phyloP scores from a whole-genome alignment of 2,113 vertebrate species.

The Pipa parva region DNA sequence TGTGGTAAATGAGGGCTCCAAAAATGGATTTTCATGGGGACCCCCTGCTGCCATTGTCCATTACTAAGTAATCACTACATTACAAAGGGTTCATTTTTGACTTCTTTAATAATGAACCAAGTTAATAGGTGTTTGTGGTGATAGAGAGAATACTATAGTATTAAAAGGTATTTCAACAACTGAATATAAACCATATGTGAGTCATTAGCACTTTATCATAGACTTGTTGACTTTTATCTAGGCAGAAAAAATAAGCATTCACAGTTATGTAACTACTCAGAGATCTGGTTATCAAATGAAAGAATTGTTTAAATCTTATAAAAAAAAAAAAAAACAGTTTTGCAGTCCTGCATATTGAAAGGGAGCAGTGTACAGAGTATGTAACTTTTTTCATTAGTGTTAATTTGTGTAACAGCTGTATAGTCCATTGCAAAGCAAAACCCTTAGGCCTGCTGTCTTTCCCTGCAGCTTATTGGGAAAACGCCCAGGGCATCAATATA shows the following conservation, averaged over 20 bases:
- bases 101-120: too few species aligned
- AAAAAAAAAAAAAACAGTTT: neutral
- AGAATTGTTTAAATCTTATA: neutral
- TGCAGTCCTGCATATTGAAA: neutral
- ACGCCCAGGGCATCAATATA: too few species aligned
- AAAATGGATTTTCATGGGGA: too few species aligned
- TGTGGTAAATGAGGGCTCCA: too few species aligned
- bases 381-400: too few species aligned
- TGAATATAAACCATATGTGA: constrained; percentile 18
- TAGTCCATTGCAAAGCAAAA: neutral
- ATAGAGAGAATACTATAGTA: neutral
- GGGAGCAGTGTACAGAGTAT: too few species aligned
- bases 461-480: too few species aligned
- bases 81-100: too few species aligned
- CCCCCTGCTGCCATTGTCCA: too few species aligned
- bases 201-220: constrained; percentile 4
- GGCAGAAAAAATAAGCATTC: constrained; percentile 30
- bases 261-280: constrained; percentile 2
- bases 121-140: too few species aligned
- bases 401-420: neutral
- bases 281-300: neutral
- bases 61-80: too few species aligned
- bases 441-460: too few species aligned
- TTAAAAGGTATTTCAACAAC: neutral
- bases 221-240: neutral